Base-by-base conservation (phyloP, 2,113 vertebrate genomes). In the Noturus placidus region DNA sequence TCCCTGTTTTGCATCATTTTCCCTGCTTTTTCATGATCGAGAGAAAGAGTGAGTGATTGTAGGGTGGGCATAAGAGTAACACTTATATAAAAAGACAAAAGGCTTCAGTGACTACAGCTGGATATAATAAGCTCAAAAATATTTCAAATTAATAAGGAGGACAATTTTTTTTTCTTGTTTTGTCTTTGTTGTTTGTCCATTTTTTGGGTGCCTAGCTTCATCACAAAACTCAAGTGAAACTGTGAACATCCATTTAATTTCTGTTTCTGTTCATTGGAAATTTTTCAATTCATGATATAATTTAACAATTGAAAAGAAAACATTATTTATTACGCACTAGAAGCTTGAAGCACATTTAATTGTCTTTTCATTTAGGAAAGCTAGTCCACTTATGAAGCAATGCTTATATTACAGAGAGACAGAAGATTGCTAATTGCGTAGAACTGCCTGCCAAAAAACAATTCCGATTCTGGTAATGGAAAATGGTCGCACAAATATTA, bases 161-260 rank as follows among this genome's bases (percentile, higher is more conserved):
- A 82, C 63, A 52, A 46, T 89, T 81, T 90, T 88, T 90, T 56
- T 91, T 56, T 90, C 90, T 88, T 90, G 83, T 82, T 86, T 67
- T 89, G 78, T 92, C 30, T 61, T 84, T 88, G 74, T 83, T 67
- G 82, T 86, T 83, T 87, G n/a, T 80, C 78, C 76, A 61, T 87
- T 89, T 87, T 89, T 87, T 88, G 88, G 90, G 89, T 91, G 42
- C 92, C 92, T 93, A 94, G 94, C 63, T 80, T 72, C 93, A 94
- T 94, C 88, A 94, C 95, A 96, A 94, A 92, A 95, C 94, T 93
- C 95, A 95, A 94, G 94, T 94, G 93, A 94, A 94, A 94, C 93
- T 96, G 95, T 95, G 95, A 86, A 54, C 38, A 56, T 33, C 57
- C 8, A 10, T 67, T 42, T 38, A 42, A 42, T 63, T 65, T 86